Evolutionary conservation across 92 coral and sea anemone genomes (phyloP), one percentile per base, ranked within the genome.

Genomic region (Chrysogorgia sp.): DNA sequence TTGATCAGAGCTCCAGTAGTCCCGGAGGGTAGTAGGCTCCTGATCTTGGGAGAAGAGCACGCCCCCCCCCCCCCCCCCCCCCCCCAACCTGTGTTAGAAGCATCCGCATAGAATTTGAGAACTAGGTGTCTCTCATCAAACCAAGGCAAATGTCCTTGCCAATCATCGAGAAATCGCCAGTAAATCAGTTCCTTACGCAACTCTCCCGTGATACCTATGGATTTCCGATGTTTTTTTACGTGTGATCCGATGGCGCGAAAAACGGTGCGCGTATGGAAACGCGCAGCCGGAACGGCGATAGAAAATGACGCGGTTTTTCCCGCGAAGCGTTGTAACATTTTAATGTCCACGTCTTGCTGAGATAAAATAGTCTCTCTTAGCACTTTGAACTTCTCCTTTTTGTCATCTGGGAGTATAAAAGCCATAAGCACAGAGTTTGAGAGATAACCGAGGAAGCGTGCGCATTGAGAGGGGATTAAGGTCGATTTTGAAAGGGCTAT

Each of bases 271-370:
- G 85, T 76, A 48, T 81, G 70, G 48, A 88, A 60, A 9, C 82
- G 71, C 5, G 87, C 82, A 0, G 85, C 82, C 33, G 85, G 85
- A 31, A 88, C 82, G 20, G 87, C 83, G 1, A 81, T 69, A 15
- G 89, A 81, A 69, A 88, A 88, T 28, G 92, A 88, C 15, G 87
- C 76, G 37, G 85, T 82, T 53, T 81, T 88, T 40, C 84, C 89
- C 25, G 87, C 82, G 20, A 88, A 82, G 26, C 76, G 74, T 43
- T 85, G 89, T 66, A 88, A 15, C 20, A 52, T 45, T 23, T 75
- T 55, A 30, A 81, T 58, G 31, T 58, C 37, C 34, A 58, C 79
- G 25, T 65, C 43, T 14, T 58, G 43, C 8, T 70, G 57, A 21
- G 78, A 35, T 21, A 86, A 70, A 40, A 83, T 82, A 41, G 66